Conservation (phyloP, 2,797 vertebrate species). For the Galago senegalensis region DNA sequence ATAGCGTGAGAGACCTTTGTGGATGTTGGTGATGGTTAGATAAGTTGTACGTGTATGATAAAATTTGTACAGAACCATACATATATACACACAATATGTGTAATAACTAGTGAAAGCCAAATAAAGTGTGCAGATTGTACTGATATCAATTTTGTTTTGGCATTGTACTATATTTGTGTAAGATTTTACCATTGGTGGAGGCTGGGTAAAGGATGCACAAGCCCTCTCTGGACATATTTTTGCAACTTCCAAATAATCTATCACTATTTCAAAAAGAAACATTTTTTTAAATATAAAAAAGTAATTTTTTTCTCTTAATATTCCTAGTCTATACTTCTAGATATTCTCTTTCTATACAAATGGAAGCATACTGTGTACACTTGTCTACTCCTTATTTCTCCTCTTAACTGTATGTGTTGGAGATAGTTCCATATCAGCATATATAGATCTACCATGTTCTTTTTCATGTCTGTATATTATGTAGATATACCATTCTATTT, state of each 20-base stretch:
- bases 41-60: not conserved
- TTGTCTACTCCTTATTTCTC: conserved; percentile 7
- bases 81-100: not conserved
- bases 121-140: not conserved
- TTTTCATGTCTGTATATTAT: not conserved
- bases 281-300: not conserved
- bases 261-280: conserved; percentile 25
- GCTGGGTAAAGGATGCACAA: not conserved
- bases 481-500: not conserved
- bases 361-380: not conserved
- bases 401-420: not conserved
- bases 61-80: not conserved
- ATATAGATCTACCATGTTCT: not conserved
- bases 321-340: not conserved
- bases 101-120: not conserved
- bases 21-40: not conserved
- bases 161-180: not conserved
- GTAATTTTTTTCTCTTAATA: not conserved
- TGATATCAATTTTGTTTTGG: not conserved
- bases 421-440: not conserved
- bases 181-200: not conserved
- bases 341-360: conserved; percentile 1
- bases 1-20: not conserved
- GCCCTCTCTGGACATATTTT: not conserved
- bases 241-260: not conserved